Percentiles rank a stretch among this genome's conserved stretches.
Conservation (phyloP, 2,113 vertebrate genomes). For the Indicator indicator region DNA sequence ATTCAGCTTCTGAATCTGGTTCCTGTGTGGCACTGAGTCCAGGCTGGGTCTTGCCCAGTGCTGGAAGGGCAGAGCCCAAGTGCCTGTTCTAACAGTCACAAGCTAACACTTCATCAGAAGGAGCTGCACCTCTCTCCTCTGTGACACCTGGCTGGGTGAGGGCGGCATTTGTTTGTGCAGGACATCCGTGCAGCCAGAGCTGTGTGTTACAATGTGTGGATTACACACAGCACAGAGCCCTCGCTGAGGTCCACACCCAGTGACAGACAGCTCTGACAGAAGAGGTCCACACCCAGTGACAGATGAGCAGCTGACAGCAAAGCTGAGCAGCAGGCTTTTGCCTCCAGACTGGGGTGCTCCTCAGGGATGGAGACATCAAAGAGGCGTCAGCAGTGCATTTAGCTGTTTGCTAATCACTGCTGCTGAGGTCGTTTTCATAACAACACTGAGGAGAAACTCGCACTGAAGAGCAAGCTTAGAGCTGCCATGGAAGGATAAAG, state of each 20-base stretch:
- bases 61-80: neutral
- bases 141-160: neutral
- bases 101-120: neutral
- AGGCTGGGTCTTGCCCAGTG: too few relatives aligned
- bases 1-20: too few relatives aligned
- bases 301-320: neutral
- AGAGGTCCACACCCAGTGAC: too few relatives aligned
- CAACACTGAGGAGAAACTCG: neutral
- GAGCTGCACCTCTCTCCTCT: neutral
- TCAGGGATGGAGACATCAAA: neutral
- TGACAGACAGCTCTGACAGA: too few relatives aligned
- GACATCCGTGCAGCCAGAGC: rapidly evolving
- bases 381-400: neutral
- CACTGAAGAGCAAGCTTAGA: neutral
- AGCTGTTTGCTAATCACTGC: neutral
- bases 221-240: neutral
- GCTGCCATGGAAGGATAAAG: neutral
- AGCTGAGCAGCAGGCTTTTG: neutral
- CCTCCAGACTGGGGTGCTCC: neutral
- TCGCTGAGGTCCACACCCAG: neutral
- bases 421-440: neutral
- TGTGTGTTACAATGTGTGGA: neutral
- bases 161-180: neutral
- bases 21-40: too few relatives aligned
- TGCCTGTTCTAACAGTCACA: neutral